Evolutionary conservation across 2,113 vertebrate species (phyloP), one percentile per base, ranked within the genome.

Genomic region (Orcinus orca): DNA sequence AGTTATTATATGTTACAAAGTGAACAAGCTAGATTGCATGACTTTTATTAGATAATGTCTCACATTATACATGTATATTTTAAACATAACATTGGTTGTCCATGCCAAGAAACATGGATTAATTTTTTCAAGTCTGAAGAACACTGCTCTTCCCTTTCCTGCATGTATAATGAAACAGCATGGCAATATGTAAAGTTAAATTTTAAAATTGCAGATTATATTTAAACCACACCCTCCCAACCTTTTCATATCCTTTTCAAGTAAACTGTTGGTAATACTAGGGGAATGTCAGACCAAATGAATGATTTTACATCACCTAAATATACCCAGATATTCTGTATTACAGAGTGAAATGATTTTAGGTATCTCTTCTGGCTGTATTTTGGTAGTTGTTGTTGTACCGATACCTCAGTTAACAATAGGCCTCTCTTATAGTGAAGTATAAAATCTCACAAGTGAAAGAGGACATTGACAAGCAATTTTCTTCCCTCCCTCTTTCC

Each of bases 51-150:
- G 87, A 96, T 84, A 97, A 90, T 95, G 73, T 97, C 84, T 97
- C 82, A 93, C n/a, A 80, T 97, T 94, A 87, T 83, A 95, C 80
- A 96, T 93, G 50, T 94, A 77, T 97, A 93, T 95, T 97, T 98
- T 96, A 97, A 97, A 97, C 95, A 95, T 97, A 97, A 95, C 92
- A 82, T 97, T 93, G 62, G 20, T 87, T 83, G 84, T 63, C 41
- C 96, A 86, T 97, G 98, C 96, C 96, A 97, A 96, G 88, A 96
- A 98, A 92, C 70, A 63, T 83, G 90, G 97, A 97, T 97, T 97
- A 93, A 97, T 97, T 97, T 95, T 97, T 97, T 96, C 77, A 96
- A 96, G 58, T 85, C 96, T 97, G 88, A 97, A 96, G 82, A 97
- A 94, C 47, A 89, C 89, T 96, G 53, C 60, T 92, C 67, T 96